Percentiles rank a stretch among this genome's conserved stretches.
Conservation (phyloP, 2,797 vertebrate species). For the Caiman crocodilus region DNA sequence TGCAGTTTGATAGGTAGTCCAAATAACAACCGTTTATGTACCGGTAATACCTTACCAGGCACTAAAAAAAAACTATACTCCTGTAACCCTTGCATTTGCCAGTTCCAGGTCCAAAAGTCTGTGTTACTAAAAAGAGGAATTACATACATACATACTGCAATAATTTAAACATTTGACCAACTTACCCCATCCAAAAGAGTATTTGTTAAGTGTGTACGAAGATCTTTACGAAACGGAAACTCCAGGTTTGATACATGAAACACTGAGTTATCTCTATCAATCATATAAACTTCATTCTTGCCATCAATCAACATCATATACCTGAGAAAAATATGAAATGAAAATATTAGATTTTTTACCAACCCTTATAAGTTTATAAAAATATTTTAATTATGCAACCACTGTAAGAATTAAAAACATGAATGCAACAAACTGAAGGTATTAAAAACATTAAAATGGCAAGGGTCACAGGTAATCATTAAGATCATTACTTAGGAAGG, state of each 20-base stretch:
- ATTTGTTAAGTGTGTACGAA: slow-evolving; percentile 89
- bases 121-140: slow-evolving; percentile 14
- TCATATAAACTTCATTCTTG: slow-evolving; percentile 96
- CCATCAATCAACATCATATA: slow-evolving; percentile 99
- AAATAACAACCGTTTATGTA: neutral
- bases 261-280: slow-evolving; percentile 95
- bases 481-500: neutral
- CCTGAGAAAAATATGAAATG: slow-evolving; percentile 78
- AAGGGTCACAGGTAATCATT: neutral
- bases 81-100: neutral
- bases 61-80: neutral
- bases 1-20: neutral
- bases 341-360: neutral
- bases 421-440: neutral
- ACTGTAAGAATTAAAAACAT: neutral
- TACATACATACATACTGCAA: neutral
- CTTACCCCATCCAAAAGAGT: slow-evolving; percentile 98
- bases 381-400: neutral
- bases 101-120: neutral
- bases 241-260: slow-evolving; percentile 96
- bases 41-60: neutral
- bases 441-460: neutral
- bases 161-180: neutral
- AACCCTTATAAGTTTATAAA: neutral
- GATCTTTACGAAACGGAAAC: slow-evolving; percentile 97